Base-by-base conservation (phyloP, 2,888 invertebrate species). In the Cerastis rubricosa region DNA sequence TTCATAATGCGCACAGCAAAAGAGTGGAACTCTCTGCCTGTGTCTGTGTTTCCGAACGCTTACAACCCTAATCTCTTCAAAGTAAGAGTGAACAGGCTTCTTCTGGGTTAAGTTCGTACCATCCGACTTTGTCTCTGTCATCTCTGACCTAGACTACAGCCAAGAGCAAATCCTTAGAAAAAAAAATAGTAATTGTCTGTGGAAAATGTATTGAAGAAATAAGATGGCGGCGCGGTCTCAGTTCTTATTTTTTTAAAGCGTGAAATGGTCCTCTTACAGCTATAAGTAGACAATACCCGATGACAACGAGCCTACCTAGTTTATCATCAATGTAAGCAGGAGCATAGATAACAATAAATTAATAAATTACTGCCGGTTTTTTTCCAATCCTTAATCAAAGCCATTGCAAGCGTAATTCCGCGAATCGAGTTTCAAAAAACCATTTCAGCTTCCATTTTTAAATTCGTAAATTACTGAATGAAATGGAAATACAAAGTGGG, bases 401-500 rank as follows among this genome's bases (percentile, higher is more conserved):
- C 35, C 43, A 83, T 49, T 64, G 35, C 40, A 47, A 43, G n/a
- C 14, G 40, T 61, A 49, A 43, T 57, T 57, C 29, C 12, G 12
- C 59, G n/a, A 45, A 45, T 35, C 29, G 14, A 35, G 29, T 43
- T 35, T 9, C 14, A 19, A 49, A 68, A 68, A 49, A 40, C 25
- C 19, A 76, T 29, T 19, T 47, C 64, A 40, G 68, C 35, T 22
- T 71, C 47, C 47, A 67, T 70, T 84, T 71, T 40, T 12, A 69
- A 67, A 85, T 63, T 51, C 66, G 29, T 69, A 85, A 74, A 70
- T 70, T 12, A 66, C 54, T 43, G 54, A 74, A 72, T 70, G 59
- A 73, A 76, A 81, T 71, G 74, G 57, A 70, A 71, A 68, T 67
- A 78, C 76, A 63, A 74, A 80, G 71, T 78, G 61, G 47, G 68